Evolutionary conservation across 2,113 vertebrate genomes (phyloP).

Genomic region (Hyaena hyaena): DNA sequence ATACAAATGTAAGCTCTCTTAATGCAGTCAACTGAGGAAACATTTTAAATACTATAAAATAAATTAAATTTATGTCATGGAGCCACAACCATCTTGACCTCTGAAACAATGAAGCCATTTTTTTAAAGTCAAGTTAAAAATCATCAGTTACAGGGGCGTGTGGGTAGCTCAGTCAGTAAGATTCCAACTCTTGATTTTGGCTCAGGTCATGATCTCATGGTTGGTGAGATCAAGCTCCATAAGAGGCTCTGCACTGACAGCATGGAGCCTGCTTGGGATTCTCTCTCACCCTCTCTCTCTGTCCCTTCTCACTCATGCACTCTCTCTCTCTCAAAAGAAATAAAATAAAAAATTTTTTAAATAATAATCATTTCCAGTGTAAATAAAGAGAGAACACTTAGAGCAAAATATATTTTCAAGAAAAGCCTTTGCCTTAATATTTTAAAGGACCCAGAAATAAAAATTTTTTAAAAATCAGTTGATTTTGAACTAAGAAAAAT

Average conservation of each 20-base stretch:
- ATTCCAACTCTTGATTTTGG: too few species aligned
- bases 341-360: too few species aligned
- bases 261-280: too few species aligned
- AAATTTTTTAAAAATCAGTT: neutral
- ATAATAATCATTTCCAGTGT: neutral
- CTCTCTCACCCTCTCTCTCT: too few species aligned
- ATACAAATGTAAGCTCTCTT: neutral
- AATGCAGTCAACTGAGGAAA: neutral
- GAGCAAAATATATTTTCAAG: neutral
- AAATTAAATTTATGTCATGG: neutral
- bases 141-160: neutral
- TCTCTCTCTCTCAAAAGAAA: too few species aligned
- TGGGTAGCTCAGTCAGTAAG: too few species aligned
- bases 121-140: constrained; percentile 37
- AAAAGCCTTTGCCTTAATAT: neutral
- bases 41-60: constrained; percentile 12
- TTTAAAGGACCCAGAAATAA: neutral
- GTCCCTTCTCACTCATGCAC: too few species aligned
- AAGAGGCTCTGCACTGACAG: too few species aligned
- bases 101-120: neutral
- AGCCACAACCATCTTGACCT: neutral
- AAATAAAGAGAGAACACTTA: neutral
- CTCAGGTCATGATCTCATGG: too few species aligned
- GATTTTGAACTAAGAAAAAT: neutral
- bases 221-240: too few species aligned